phyloP scores from a whole-genome alignment of 2,797 vertebrate genomes.

The Tapera naevia region DNA sequence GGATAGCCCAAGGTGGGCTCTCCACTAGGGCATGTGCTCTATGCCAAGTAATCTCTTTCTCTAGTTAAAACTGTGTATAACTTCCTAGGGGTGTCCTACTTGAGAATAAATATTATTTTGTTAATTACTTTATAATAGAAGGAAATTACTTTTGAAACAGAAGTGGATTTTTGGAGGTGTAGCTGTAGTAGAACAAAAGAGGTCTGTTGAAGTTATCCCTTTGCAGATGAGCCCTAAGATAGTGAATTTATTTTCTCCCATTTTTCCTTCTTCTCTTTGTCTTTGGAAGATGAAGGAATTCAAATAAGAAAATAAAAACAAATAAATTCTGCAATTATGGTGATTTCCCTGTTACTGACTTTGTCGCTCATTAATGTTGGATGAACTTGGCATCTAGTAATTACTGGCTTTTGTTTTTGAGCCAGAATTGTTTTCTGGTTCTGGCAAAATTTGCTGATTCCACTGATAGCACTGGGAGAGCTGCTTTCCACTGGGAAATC shows the following conservation, averaged over 20 bases:
- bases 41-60: not conserved
- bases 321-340: constrained; percentile 2
- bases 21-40: not conserved
- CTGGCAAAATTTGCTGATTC: constrained; percentile 31
- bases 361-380: constrained; percentile 19
- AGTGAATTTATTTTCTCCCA: not conserved
- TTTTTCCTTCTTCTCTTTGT: not conserved
- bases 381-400: constrained; percentile 50
- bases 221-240: not conserved
- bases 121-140: not conserved
- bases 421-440: constrained; percentile 16
- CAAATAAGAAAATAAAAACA: not conserved
- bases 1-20: not conserved
- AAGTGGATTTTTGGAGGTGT: not conserved
- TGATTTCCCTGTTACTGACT: constrained; percentile 8
- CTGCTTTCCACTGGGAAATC: not conserved
- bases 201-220: not conserved
- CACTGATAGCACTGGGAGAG: not conserved
- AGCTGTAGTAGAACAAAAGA: not conserved
- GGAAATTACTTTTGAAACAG: not conserved
- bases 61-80: not conserved
- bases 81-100: not conserved
- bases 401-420: constrained; percentile 35
- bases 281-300: not conserved
- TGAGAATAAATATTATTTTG: not conserved